Conservation (phyloP, 1,140 invertebrate species). For the Apis florea region DNA sequence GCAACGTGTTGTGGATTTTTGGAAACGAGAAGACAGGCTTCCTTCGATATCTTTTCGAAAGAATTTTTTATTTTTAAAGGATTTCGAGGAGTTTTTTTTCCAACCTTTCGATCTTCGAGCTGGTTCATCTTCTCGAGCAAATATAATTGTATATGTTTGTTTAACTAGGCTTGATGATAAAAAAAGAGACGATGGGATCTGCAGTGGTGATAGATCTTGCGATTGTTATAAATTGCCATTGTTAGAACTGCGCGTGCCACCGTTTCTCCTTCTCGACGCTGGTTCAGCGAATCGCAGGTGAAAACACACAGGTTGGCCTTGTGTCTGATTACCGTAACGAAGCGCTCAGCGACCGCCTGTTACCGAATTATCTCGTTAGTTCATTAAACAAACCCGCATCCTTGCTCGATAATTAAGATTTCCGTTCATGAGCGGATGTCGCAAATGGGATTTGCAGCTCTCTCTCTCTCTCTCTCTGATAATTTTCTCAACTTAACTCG, state of each 20-base stretch:
- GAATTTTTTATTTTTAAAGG: too few species aligned
- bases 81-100: too few species aligned
- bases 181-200: not conserved
- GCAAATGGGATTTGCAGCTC: conserved; percentile 19
- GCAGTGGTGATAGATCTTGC: conserved; percentile 4
- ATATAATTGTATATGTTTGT: too few species aligned
- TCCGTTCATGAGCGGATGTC: conserved; percentile 25
- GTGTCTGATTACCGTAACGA: conserved; percentile 42
- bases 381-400: conserved; percentile 30
- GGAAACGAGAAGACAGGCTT: too few species aligned
- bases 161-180: not conserved
- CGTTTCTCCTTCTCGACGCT: not conserved
- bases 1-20: too few species aligned
- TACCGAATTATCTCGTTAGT: conserved; percentile 63
- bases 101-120: too few species aligned
- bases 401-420: conserved; percentile 44
- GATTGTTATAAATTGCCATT: conserved; percentile 30
- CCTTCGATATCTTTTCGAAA: too few species aligned
- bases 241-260: conserved; percentile 29
- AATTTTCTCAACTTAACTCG: not conserved
- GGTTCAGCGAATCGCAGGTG: conserved; percentile 25
- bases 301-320: conserved; percentile 51
- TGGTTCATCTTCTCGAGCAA: too few species aligned
- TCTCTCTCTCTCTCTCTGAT: conserved; percentile 32
- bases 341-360: conserved; percentile 5